A percentile compares a stretch with the other conserved stretches of the same genome.
Conservation (phyloP, 2,797 vertebrate genomes). For the Pseudopleuronectes americanus region DNA sequence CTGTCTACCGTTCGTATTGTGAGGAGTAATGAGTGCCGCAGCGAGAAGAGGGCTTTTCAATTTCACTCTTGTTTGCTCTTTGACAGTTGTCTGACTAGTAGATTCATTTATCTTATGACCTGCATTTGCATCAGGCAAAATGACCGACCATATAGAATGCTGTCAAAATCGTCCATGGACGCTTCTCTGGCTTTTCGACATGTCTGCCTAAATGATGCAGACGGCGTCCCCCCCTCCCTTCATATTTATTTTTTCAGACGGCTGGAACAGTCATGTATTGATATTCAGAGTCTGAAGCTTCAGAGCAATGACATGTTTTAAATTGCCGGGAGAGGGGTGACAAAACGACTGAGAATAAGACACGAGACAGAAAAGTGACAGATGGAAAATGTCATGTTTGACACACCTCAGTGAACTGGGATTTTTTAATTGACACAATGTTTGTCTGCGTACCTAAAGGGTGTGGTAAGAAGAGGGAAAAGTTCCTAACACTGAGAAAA, state of each 20-base stretch:
- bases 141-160: slow-evolving; percentile 26
- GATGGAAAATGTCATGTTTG: slow-evolving; percentile 22
- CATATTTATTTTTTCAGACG: slow-evolving; percentile 25
- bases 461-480: background rate
- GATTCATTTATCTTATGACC: slow-evolving; percentile 31
- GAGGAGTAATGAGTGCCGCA: background rate
- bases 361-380: slow-evolving; percentile 7
- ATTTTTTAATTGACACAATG: slow-evolving; percentile 22
- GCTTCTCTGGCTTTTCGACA: slow-evolving; percentile 5
- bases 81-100: slow-evolving; percentile 1
- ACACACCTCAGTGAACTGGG: slow-evolving; percentile 1
- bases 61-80: slow-evolving; percentile 5
- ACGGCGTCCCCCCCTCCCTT: background rate
- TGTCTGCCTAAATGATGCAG: slow-evolving; percentile 36
- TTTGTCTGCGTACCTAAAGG: background rate
- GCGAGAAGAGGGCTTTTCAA: background rate
- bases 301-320: slow-evolving; percentile 30
- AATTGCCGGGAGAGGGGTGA: slow-evolving; percentile 32
- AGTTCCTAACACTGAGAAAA: background rate
- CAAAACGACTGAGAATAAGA: slow-evolving; percentile 19
- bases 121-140: slow-evolving; percentile 9
- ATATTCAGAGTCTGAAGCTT: slow-evolving; percentile 25
- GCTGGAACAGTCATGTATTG: slow-evolving; percentile 20
- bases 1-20: background rate
- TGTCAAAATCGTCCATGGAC: slow-evolving; percentile 21